A percentile compares a stretch with the other conserved stretches of the same genome.
phyloP scores from a whole-genome alignment of 1,140 invertebrate genomes.

The Maniola jurtina region DNA sequence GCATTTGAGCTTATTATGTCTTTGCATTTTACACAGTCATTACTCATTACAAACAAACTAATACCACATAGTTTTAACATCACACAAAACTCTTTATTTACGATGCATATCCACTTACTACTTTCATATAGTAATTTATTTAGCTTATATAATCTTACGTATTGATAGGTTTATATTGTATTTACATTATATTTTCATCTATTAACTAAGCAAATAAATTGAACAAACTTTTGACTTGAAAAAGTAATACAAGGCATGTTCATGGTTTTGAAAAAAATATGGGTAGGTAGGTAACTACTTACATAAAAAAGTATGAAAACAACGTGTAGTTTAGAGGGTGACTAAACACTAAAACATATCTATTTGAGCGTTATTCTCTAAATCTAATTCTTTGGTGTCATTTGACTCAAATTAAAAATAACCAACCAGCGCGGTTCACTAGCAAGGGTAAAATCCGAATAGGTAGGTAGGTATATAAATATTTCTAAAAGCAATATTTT shows the following conservation, averaged over 20 bases:
- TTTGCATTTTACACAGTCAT: slow-evolving; percentile 17
- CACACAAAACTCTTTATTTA: not conserved
- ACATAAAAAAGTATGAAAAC: slow-evolving; percentile 22
- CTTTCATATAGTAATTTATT: not conserved
- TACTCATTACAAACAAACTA: too few relatives aligned
- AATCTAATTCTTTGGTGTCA: slow-evolving; percentile 27
- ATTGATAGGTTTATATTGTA: slow-evolving; percentile 19
- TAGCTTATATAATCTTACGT: slow-evolving; percentile 15
- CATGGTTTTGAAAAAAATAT: slow-evolving; percentile 50
- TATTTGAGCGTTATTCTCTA: slow-evolving; percentile 40
- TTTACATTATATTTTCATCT: slow-evolving; percentile 22
- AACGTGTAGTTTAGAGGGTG: slow-evolving; percentile 18
- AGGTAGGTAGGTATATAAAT: too few relatives aligned
- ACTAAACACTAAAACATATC: slow-evolving; percentile 43
- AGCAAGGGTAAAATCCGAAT: slow-evolving; percentile 15
- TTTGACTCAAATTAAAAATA: slow-evolving; percentile 30
- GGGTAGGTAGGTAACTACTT: too few relatives aligned
- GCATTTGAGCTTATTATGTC: slow-evolving; percentile 27
- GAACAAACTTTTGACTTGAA: slow-evolving; percentile 7
- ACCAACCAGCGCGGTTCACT: slow-evolving; percentile 17
- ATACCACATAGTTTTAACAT: not conserved
- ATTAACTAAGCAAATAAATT: slow-evolving; percentile 30
- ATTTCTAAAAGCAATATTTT: slow-evolving; percentile 42
- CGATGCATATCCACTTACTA: not conserved
- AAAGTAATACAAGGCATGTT: slow-evolving; percentile 61